Evolutionary conservation across 2,113 vertebrate genomes (phyloP).

Genomic region (Pelodiscus sinensis): DNA sequence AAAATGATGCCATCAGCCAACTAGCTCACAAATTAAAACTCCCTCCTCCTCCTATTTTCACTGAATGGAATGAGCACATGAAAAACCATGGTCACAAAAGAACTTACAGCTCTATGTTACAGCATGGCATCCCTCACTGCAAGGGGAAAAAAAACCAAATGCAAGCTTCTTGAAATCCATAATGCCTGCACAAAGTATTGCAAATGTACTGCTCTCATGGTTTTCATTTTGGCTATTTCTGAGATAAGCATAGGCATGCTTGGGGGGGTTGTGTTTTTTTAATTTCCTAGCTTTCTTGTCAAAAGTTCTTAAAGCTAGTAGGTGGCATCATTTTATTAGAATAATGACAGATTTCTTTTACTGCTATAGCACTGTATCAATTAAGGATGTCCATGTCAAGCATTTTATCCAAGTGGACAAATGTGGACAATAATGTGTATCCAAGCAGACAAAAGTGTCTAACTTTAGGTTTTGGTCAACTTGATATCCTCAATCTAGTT

Average conservation of each 20-base stretch:
- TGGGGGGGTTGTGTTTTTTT: not conserved
- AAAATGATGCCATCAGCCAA: conserved; percentile 36
- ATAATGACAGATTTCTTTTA: not conserved
- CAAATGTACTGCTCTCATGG: not conserved
- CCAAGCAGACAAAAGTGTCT: not conserved
- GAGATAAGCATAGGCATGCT: not conserved
- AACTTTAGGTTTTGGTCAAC: not conserved
- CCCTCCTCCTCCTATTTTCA: not conserved
- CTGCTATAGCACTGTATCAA: not conserved
- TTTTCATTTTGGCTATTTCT: conserved; percentile 15
- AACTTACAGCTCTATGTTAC: not conserved
- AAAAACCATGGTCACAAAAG: not conserved
- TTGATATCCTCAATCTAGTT: rapidly evolving
- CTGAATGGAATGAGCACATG: not conserved
- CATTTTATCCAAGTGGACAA: not conserved
- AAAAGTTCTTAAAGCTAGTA: conserved; percentile 14
- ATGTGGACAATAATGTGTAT: not conserved
- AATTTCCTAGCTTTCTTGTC: not conserved
- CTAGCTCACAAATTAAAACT: conserved; percentile 8
- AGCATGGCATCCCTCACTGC: not conserved
- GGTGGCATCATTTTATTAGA: not conserved
- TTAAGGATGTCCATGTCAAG: not conserved
- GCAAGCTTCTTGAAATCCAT: conserved; percentile 15
- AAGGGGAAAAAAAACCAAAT: not conserved
- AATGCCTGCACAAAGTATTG: conserved; percentile 10